Conservation (phyloP, 2,888 invertebrate species). For the Drosophila kokeensis region DNA sequence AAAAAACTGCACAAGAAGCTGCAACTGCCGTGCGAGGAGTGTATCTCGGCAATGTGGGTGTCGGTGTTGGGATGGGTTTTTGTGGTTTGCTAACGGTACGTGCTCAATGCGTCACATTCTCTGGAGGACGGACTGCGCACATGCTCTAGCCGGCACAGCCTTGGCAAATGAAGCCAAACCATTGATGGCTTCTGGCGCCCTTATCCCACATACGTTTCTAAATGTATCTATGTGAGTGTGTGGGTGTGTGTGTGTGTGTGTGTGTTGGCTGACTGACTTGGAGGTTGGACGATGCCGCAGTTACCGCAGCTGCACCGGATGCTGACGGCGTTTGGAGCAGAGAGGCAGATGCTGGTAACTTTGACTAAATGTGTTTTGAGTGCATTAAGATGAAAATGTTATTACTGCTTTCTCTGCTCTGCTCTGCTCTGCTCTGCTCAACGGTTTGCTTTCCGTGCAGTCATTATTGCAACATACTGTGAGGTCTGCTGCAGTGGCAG, state of each 20-base stretch:
- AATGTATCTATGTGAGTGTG: slow-evolving; percentile 7
- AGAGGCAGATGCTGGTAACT: slow-evolving; percentile 63
- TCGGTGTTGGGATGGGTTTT: slow-evolving; percentile 37
- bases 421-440: slow-evolving; percentile 19
- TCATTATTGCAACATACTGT: slow-evolving; percentile 73
- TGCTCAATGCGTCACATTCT: slow-evolving; percentile 78
- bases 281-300: slow-evolving; percentile 51
- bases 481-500: slow-evolving; percentile 42
- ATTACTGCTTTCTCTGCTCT: slow-evolving; percentile 56
- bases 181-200: slow-evolving; percentile 46
- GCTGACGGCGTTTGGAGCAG: slow-evolving; percentile 49
- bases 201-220: not conserved
- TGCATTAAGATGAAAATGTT: slow-evolving; percentile 77
- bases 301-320: slow-evolving; percentile 52
- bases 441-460: slow-evolving; percentile 24
- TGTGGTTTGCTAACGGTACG: slow-evolving; percentile 64
- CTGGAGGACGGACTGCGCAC: slow-evolving; percentile 53
- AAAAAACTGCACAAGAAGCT: slow-evolving; percentile 41
- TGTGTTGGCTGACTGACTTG: slow-evolving; percentile 54
- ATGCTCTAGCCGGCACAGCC: slow-evolving; percentile 30
- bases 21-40: not conserved
- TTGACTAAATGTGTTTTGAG: slow-evolving; percentile 78
- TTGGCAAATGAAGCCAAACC: slow-evolving; percentile 58
- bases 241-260: slow-evolving; percentile 6
- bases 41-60: slow-evolving; percentile 1